Conservation (phyloP, 2,113 vertebrate species). For the Dipodomys ordii region DNA sequence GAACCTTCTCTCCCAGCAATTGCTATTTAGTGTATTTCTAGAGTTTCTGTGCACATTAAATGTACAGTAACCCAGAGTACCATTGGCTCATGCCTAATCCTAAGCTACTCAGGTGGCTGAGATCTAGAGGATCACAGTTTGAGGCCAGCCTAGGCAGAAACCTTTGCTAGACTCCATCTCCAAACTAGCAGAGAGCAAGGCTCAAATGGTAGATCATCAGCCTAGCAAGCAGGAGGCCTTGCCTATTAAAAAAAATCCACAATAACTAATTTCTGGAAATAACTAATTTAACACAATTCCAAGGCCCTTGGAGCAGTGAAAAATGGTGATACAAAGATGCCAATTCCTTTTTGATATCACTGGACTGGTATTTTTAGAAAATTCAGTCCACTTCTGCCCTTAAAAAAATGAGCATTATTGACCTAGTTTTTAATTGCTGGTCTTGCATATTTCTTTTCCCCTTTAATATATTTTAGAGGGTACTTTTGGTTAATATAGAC, state of each 20-base stretch:
- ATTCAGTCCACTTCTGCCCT: not conserved
- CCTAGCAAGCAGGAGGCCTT: no score
- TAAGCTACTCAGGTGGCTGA: no score
- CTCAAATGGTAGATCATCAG: no score
- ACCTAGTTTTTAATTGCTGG: not conserved
- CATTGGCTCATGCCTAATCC: no score
- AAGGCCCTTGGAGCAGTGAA: conserved; percentile 8
- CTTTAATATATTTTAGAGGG: conserved; percentile 6
- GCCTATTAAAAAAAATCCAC: no score
- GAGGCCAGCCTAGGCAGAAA: no score
- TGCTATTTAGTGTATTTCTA: not conserved
- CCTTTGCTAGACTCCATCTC: no score
- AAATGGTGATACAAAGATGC: not conserved
- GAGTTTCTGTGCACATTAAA: not conserved
- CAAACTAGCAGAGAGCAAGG: no score
- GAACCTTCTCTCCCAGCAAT: not conserved
- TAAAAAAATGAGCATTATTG: conserved; percentile 9
- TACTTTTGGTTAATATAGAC: not conserved
- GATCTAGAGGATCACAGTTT: no score
- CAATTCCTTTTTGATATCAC: not conserved
- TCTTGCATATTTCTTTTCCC: not conserved
- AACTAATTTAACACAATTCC: conserved; percentile 29
- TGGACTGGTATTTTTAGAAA: conserved; percentile 50
- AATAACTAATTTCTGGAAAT: not conserved
- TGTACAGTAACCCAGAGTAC: no score